Evolutionary conservation across 2,888 invertebrate species (phyloP), one percentile per base, ranked within the genome.

Genomic region (Drosophila peninsularis): DNA sequence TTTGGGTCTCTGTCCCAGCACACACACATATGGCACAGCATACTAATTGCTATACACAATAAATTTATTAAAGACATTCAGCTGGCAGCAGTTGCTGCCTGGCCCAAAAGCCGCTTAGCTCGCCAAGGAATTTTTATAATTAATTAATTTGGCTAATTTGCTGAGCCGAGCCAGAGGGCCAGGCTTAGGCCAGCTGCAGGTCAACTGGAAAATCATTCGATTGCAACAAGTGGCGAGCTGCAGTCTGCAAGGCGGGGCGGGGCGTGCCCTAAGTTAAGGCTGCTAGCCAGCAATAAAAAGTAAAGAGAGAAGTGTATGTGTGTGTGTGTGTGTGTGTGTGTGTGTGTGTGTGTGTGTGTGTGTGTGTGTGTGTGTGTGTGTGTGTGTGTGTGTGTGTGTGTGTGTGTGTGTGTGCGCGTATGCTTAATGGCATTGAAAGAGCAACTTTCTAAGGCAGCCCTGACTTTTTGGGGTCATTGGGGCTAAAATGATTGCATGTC

Each of bases 11-110:
- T 47, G 49, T 50, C 61, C 58, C 47, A 19, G 3, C 56, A 10
- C 39, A 62, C 56, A 63, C 55, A 58, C 60, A 63, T 50, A 55
- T 44, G 55, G 19, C 62, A 42, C 37, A 65, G 65, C 61, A 57
- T 30, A 67, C 84, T 89, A 83, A 89, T 83, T 83, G 88, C 88
- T 55, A 45, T 68, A 64, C 77, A 89, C 82, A 81, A 83, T 83
- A 87, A 83, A 89, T 83, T 89, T 87, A 87, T 83, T 83, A 84
- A 89, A 72, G 89, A 78, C 74, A 84, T 64, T 47, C 36, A n/a
- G 57, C 37, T 41, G 58, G 58, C 27, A 50, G 27, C 66, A 66
- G 42, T 60, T 71, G 63, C 44, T 66, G 53, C 53, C 24, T 30
- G 54, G 36, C 62, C 62, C 39, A 24, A 32, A 36, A n/a, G 39